Conservation (phyloP, 2,888 invertebrate species). For the Tiliacea aurago region DNA sequence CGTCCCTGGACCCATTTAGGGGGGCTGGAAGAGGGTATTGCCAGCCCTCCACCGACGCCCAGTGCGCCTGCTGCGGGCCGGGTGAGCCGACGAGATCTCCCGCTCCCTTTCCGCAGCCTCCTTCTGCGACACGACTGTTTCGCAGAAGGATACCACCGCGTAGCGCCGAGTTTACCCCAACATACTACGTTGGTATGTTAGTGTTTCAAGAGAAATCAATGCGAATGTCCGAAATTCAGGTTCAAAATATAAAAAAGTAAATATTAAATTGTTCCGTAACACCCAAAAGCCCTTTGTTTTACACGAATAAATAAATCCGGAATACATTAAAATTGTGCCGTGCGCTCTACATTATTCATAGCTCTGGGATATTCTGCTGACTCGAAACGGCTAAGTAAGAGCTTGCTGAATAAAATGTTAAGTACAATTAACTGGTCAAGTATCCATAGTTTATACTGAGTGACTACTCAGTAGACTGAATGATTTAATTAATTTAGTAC, state of each 20-base stretch:
- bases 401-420: constrained; percentile 70
- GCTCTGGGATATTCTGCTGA: constrained; percentile 63
- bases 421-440: constrained; percentile 66
- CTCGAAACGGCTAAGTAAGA: constrained; percentile 66
- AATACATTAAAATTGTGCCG: constrained; percentile 72
- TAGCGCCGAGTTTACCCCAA: neutral
- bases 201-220: neutral
- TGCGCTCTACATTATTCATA: constrained; percentile 74
- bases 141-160: too few species aligned
- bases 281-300: constrained; percentile 68
- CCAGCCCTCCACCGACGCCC: too few species aligned
- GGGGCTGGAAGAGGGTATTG: too few species aligned
- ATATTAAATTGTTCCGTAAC: constrained; percentile 47
- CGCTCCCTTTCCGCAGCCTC: too few species aligned
- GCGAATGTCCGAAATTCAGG: neutral
- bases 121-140: too few species aligned
- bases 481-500: constrained; percentile 33
- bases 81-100: too few species aligned
- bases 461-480: constrained; percentile 32
- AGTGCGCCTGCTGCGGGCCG: too few species aligned
- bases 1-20: too few species aligned
- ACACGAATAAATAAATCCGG: constrained; percentile 73
- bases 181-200: neutral
- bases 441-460: constrained; percentile 46
- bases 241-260: constrained; percentile 5